Evolutionary conservation across 2,113 vertebrate genomes (phyloP).

Genomic region (Oriolus oriolus): DNA sequence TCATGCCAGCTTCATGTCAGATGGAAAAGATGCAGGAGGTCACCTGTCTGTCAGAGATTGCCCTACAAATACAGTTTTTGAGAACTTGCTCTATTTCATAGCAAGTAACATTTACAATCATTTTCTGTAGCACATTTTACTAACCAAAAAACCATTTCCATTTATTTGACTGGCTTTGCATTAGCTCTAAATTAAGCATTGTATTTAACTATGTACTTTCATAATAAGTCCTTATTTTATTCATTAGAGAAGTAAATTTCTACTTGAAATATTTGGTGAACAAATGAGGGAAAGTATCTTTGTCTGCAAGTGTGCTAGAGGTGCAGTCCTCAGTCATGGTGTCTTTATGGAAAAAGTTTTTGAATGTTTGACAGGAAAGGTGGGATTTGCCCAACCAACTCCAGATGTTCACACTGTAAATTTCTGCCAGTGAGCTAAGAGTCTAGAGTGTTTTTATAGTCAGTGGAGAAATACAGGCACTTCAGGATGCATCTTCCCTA

Average conservation of each 20-base stretch:
- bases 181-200: neutral
- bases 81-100: neutral
- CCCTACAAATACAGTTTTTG: neutral
- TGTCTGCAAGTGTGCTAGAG: neutral
- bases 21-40: neutral
- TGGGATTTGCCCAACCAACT: neutral
- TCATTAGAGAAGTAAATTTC: neutral
- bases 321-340: neutral
- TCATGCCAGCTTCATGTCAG: neutral
- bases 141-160: neutral
- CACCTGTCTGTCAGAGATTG: neutral
- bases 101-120: neutral
- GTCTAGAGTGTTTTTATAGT: slow-evolving; percentile 17
- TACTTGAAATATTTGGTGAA: neutral
- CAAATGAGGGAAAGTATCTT: neutral
- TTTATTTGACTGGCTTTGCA: neutral
- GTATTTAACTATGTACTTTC: neutral
- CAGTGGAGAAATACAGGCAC: neutral
- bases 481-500: slow-evolving; percentile 3
- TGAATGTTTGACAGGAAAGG: neutral
- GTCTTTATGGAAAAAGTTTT: neutral
- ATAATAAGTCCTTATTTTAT: neutral
- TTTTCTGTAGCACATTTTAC: neutral
- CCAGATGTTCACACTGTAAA: slow-evolving; percentile 13
- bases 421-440: slow-evolving; percentile 1